phyloP scores from a whole-genome alignment of 2,113 vertebrate species.

The Monopterus albus region DNA sequence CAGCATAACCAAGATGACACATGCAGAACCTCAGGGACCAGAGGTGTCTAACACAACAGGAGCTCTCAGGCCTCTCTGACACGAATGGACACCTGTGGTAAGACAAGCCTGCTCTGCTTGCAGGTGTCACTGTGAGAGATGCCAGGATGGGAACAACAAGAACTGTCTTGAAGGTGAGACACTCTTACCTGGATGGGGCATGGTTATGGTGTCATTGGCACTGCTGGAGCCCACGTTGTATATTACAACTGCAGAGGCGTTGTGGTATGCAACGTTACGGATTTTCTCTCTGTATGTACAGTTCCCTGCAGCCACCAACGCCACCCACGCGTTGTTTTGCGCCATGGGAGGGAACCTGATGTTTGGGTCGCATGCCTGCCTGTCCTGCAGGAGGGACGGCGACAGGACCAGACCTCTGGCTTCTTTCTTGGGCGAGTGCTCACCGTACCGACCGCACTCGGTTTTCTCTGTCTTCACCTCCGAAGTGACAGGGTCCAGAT shows the following conservation, averaged over 20 bases:
- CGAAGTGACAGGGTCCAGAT: constrained; percentile 86
- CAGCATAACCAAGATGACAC: too few species aligned
- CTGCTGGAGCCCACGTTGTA: constrained; percentile 90
- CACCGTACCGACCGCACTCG: constrained; percentile 97
- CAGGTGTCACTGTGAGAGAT: too few species aligned
- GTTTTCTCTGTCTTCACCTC: constrained; percentile 90
- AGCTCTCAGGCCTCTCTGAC: too few species aligned
- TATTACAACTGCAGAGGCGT: constrained; percentile 95
- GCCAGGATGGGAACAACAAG: background rate
- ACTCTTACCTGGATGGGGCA: constrained; percentile 92
- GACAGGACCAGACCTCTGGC: constrained; percentile 89
- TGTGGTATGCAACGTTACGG: constrained; percentile 87
- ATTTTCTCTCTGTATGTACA: constrained; percentile 95
- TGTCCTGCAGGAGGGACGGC: constrained; percentile 83
- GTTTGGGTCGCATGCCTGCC: constrained; percentile 88
- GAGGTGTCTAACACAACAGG: too few species aligned
- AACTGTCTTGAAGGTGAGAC: background rate
- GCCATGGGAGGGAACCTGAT: constrained; percentile 84
- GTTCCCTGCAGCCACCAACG: constrained; percentile 92
- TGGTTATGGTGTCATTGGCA: constrained; percentile 94
- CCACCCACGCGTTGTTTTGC: constrained; percentile 87
- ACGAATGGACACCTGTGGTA: too few species aligned
- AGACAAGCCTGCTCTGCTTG: too few species aligned
- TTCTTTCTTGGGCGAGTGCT: constrained; percentile 95
- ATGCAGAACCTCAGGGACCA: too few species aligned